A percentile compares a stretch with the other conserved stretches of the same genome.
Conservation (phyloP, 2,888 invertebrate species). For the Temnothorax rugatulus region DNA sequence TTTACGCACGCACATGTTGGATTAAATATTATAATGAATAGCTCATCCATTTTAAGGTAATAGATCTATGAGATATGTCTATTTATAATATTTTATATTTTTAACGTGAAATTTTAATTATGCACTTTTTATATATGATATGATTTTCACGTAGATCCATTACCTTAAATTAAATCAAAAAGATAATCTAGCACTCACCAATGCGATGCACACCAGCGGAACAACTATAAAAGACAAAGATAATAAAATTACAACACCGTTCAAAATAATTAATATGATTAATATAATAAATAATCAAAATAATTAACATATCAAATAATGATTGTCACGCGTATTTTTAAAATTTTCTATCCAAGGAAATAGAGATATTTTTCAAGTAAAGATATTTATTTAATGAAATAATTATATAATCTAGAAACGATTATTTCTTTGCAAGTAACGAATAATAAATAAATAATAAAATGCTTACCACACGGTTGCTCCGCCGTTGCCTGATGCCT, state of each 20-base stretch:
- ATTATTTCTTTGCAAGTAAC: background rate
- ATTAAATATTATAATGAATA: too few relatives aligned
- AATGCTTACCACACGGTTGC: background rate
- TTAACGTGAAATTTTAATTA: background rate
- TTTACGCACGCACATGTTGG: too few relatives aligned
- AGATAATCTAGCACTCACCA: background rate
- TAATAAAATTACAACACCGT: background rate
- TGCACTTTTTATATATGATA: background rate
- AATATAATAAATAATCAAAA: background rate
- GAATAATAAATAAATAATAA: conserved; percentile 8
- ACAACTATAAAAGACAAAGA: background rate
- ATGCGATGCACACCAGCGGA: background rate
- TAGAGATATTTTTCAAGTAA: background rate
- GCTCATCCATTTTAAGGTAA: background rate
- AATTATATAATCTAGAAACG: background rate
- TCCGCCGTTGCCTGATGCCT: background rate
- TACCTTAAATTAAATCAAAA: background rate
- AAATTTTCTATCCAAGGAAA: background rate
- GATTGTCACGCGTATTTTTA: background rate
- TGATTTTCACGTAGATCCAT: background rate
- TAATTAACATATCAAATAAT: background rate
- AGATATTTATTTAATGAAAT: conserved; percentile 2
- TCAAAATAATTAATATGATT: background rate
- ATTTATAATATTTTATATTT: background rate
- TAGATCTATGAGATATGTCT: background rate